Conservation (phyloP, 2,888 invertebrate genomes). For the Sinhomidia bicolor region DNA sequence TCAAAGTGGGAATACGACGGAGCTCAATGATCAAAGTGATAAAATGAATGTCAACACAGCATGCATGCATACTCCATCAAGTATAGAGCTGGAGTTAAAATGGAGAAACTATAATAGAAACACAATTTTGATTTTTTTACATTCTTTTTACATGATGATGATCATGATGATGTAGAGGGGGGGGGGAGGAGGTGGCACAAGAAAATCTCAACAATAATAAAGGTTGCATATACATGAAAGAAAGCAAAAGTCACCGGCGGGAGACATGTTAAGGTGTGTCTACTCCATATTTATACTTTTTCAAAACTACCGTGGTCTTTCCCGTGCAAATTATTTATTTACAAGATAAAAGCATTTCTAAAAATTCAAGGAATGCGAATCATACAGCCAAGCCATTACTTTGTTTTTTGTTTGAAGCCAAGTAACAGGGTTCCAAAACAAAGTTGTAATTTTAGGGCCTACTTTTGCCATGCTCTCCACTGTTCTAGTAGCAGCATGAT, state of each 20-base stretch:
- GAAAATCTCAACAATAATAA: background rate
- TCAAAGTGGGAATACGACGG: conserved; percentile 28
- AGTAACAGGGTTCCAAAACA: background rate
- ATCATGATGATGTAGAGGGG: background rate
- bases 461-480: background rate
- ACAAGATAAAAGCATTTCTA: background rate
- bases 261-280: background rate
- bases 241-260: too few species aligned
- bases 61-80: background rate
- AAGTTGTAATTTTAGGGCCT: conserved; percentile 17
- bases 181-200: background rate
- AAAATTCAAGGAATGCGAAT: background rate
- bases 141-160: background rate
- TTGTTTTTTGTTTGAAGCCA: background rate
- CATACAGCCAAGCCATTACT: background rate
- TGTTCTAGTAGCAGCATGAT: background rate
- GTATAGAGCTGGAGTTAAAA: background rate
- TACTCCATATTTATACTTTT: background rate
- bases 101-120: background rate
- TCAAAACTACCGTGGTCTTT: background rate
- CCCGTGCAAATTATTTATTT: background rate
- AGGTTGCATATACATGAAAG: too few species aligned
- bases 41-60: conserved; percentile 33
- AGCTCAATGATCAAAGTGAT: conserved; percentile 44
- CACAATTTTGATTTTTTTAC: conserved; percentile 13